Evolutionary conservation across 2,797 vertebrate genomes (phyloP).

Genomic region (Synanceia verrucosa): DNA sequence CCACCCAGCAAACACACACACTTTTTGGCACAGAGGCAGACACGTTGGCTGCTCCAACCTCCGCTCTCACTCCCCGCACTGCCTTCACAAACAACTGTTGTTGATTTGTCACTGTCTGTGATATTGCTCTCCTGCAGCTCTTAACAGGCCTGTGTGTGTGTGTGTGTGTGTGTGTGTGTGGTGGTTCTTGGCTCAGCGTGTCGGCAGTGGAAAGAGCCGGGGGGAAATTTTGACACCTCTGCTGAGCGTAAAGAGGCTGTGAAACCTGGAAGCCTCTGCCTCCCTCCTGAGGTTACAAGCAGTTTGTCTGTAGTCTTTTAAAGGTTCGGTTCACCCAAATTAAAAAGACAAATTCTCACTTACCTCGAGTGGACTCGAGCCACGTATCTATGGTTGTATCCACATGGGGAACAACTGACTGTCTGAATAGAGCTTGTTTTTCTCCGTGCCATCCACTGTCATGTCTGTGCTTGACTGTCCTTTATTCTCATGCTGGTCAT

Average conservation of each 20-base stretch:
- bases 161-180: conserved; percentile 32
- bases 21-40: neutral
- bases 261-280: conserved; percentile 56
- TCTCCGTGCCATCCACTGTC: neutral
- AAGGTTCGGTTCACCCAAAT: conserved; percentile 10
- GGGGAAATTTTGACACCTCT: conserved; percentile 68
- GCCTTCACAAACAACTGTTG: conserved; percentile 29
- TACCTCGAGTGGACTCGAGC: neutral
- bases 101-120: conserved; percentile 31
- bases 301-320: conserved; percentile 23
- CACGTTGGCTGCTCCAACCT: conserved; percentile 4
- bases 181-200: conserved; percentile 23
- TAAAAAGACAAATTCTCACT: neutral
- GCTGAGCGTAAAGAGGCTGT: conserved; percentile 50
- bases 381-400: neutral
- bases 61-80: neutral
- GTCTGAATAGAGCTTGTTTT: neutral
- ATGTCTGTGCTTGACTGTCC: neutral
- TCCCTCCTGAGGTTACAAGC: conserved; percentile 48
- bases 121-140: conserved; percentile 23
- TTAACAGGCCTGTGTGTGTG: neutral
- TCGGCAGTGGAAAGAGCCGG: conserved; percentile 60
- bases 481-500: neutral
- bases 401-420: neutral
- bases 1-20: neutral